These are phyloP conservation scores for Cerastis leucographa DNA, from an alignment of 2,888 invertebrate genomes.

Conservation along the genomic window DNA sequence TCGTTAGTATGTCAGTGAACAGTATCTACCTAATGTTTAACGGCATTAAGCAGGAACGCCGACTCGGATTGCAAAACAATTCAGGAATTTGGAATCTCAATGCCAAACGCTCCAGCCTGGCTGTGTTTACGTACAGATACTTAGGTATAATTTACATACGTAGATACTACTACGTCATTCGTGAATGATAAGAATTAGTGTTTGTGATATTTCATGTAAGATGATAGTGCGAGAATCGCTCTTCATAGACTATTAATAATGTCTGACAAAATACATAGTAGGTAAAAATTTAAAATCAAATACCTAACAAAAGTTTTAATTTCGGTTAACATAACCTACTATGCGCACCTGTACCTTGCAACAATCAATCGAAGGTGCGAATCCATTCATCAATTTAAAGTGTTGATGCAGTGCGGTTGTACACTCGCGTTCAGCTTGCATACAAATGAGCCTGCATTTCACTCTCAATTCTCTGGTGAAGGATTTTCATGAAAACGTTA, in stretches of 20 bases:
- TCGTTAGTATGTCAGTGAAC: constrained; percentile 3
- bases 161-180: constrained; percentile 4
- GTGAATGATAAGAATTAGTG: background rate
- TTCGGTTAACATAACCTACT: constrained; percentile 14
- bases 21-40: constrained; percentile 18
- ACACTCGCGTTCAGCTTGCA: constrained; percentile 34
- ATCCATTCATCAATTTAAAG: constrained; percentile 69
- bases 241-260: background rate
- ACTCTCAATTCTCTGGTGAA: no score
- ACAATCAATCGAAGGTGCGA: constrained; percentile 75
- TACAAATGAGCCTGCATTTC: background rate
- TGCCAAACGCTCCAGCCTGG: constrained; percentile 32
- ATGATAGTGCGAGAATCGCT: background rate
- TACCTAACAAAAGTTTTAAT: background rate
- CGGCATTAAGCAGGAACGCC: constrained; percentile 41
- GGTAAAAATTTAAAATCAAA: background rate
- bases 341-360: constrained; percentile 63
- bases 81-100: constrained; percentile 58
- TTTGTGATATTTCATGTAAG: background rate
- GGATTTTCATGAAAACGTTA: background rate
- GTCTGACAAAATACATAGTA: background rate
- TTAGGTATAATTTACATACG: constrained; percentile 42
- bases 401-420: constrained; percentile 64
- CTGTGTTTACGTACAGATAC: constrained; percentile 26
- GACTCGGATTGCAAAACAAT: constrained; percentile 57